Evolutionary conservation across 2,888 invertebrate genomes (phyloP).

Genomic region (Poecilus cupreus): DNA sequence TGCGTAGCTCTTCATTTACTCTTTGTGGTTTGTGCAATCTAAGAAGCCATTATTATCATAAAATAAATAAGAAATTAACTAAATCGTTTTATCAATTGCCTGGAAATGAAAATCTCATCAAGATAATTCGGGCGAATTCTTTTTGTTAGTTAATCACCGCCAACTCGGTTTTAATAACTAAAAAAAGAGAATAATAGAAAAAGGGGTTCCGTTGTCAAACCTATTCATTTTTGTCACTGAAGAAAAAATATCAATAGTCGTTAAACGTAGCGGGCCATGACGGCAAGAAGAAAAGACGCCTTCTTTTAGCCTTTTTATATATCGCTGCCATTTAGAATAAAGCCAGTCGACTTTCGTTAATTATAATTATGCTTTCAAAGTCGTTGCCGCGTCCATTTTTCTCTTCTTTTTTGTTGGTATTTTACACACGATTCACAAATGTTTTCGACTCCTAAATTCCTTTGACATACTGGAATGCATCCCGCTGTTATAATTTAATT

Average conservation of each 20-base stretch:
- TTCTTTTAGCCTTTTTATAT: slow-evolving; percentile 38
- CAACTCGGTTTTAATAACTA: slow-evolving; percentile 2
- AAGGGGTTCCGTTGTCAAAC: slow-evolving; percentile 26
- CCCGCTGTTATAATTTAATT: slow-evolving; percentile 36
- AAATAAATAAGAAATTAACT: slow-evolving; percentile 31
- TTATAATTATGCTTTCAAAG: slow-evolving; percentile 56
- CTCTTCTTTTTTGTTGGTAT: slow-evolving; percentile 43
- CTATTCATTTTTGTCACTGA: slow-evolving; percentile 48
- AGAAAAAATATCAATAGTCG: slow-evolving; percentile 45
- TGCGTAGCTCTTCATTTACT: neutral
- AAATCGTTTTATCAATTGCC: slow-evolving; percentile 25
- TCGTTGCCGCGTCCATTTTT: neutral
- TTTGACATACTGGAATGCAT: neutral
- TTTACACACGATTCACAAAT: slow-evolving; percentile 24
- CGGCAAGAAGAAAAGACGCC: slow-evolving; percentile 6
- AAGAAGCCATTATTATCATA: neutral
- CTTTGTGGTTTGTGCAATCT: neutral
- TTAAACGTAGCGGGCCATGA: slow-evolving; percentile 23
- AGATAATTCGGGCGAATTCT: slow-evolving; percentile 4
- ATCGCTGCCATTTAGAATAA: slow-evolving; percentile 21
- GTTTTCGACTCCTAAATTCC: neutral
- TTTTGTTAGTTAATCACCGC: slow-evolving; percentile 1
- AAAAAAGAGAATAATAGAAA: slow-evolving; percentile 28
- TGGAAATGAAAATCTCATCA: slow-evolving; percentile 31
- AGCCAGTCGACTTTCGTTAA: slow-evolving; percentile 37